Percentiles rank a stretch among this genome's conserved stretches.
Conservation (phyloP, 1,140 invertebrate species). For the Holotrichia oblita region DNA sequence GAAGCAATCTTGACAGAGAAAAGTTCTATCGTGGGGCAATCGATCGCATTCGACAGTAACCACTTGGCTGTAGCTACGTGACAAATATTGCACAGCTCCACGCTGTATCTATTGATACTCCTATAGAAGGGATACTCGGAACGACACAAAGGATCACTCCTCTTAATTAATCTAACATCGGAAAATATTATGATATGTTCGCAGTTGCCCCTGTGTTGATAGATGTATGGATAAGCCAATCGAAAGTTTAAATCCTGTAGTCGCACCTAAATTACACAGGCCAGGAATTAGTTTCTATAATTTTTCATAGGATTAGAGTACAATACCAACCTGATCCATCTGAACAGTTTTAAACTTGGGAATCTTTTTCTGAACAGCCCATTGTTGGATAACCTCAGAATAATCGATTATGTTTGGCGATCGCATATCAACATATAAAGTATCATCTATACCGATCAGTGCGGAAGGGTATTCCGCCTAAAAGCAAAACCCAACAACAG, state of each 20-base stretch:
- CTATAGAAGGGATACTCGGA: slow-evolving; percentile 66
- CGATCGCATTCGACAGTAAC: slow-evolving; percentile 67
- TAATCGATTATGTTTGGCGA: slow-evolving; percentile 66
- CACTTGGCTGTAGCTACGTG: slow-evolving; percentile 65
- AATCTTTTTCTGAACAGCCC: slow-evolving; percentile 64
- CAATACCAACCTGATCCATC: slow-evolving; percentile 65
- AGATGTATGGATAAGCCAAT: slow-evolving; percentile 72
- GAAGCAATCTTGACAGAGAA: slow-evolving; percentile 73
- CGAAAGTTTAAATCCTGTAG: slow-evolving; percentile 68
- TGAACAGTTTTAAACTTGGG: slow-evolving; percentile 61
- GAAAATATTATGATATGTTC: slow-evolving; percentile 86
- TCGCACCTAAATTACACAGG: slow-evolving; percentile 51
- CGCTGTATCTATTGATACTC: slow-evolving; percentile 57
- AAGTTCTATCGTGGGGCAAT: slow-evolving; percentile 73
- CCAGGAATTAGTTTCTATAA: neutral
- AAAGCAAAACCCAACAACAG: slow-evolving; percentile 44
- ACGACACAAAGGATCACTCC: slow-evolving; percentile 62
- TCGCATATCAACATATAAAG: slow-evolving; percentile 73
- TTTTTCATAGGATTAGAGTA: neutral
- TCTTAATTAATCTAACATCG: slow-evolving; percentile 70
- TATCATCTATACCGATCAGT: slow-evolving; percentile 73
- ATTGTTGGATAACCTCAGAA: slow-evolving; percentile 68
- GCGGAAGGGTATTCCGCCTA: slow-evolving; percentile 71
- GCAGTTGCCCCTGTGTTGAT: slow-evolving; percentile 88
- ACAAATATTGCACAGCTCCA: slow-evolving; percentile 67